A percentile compares a stretch with the other conserved stretches of the same genome.
These are phyloP conservation scores for Bombus fervidus DNA, from an alignment of 1,140 invertebrate species.

Conservation along the genomic window DNA sequence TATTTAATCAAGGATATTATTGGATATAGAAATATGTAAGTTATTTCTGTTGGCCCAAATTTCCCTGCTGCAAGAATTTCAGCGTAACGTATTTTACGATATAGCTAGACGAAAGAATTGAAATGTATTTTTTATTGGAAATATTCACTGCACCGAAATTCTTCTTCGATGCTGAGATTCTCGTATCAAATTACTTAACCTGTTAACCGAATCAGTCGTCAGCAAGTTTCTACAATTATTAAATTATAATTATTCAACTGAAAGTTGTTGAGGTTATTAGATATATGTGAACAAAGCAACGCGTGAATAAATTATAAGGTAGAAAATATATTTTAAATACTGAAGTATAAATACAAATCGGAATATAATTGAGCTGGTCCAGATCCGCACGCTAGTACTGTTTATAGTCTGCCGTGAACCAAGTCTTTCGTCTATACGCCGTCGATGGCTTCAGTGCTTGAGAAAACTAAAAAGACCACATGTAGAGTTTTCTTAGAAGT, in stretches of 20 bases:
- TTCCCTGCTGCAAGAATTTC: neutral
- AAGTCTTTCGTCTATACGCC: too few species aligned
- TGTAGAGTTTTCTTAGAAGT: too few species aligned
- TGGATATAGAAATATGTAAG: neutral
- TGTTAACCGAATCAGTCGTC: neutral
- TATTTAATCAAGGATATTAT: neutral
- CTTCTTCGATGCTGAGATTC: neutral
- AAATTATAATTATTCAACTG: neutral
- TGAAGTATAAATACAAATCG: too few species aligned
- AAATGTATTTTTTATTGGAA: neutral
- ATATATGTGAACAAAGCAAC: too few species aligned
- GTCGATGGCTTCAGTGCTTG: too few species aligned
- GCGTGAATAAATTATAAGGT: too few species aligned
- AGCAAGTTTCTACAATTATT: too few species aligned
- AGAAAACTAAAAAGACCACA: too few species aligned
- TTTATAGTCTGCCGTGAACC: too few species aligned
- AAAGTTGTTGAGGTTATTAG: neutral
- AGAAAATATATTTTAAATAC: too few species aligned
- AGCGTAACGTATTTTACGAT: neutral
- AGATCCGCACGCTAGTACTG: too few species aligned
- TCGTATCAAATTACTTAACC: neutral
- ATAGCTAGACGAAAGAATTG: neutral
- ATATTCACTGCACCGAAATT: neutral
- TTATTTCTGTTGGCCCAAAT: neutral
- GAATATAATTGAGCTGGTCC: too few species aligned